Evolutionary conservation across 2,113 vertebrate species (phyloP), one percentile per base, ranked within the genome.

Genomic region (Cercocebus atys): DNA sequence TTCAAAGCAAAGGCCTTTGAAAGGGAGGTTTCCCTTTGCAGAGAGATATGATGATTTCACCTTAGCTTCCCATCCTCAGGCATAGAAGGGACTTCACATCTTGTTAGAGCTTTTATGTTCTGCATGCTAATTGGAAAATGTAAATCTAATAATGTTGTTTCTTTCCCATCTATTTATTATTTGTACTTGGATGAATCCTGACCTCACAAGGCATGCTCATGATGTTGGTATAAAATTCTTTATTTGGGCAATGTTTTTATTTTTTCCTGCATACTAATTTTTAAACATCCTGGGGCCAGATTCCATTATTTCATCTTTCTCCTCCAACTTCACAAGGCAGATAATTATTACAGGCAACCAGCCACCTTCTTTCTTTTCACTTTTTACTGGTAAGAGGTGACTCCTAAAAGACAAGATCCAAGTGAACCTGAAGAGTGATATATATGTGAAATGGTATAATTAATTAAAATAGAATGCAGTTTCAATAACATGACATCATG

Each of bases 181-280:
- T 97, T 97, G 80, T 88, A 43, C 76, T 96, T 80, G 55, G 32
- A 83, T 80, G 57, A 84, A 88, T 92, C 90, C 91, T 94, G 88
- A 93, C 38, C 93, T 93, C 70, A 81, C 6, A 89, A 90, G 59
- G 4, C 14, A 27, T 38, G 45, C 72, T 92, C 16, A 2, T 52
- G 6, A 64, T 72, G 18, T 59, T 84, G 45, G 30, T 40, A n/a
- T 64, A 68, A 83, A 76, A 83, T 66, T 93, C 30, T 73, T 91
- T 59, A n/a, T 72, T 32, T 11, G 68, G 40, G 11, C 84, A 59
- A 23, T 40, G 64, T 47, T 95, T 94, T 89, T 35, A 80, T 55
- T 68, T 90, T 52, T 76, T 47, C 16, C 23, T 90, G 16, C 4
- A 3, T 6, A 6, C 12, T 72, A 32, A 16, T 57, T 93, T 75